Evolutionary conservation across 2,888 invertebrate genomes (phyloP).

Genomic region (Oligia strigilis): DNA sequence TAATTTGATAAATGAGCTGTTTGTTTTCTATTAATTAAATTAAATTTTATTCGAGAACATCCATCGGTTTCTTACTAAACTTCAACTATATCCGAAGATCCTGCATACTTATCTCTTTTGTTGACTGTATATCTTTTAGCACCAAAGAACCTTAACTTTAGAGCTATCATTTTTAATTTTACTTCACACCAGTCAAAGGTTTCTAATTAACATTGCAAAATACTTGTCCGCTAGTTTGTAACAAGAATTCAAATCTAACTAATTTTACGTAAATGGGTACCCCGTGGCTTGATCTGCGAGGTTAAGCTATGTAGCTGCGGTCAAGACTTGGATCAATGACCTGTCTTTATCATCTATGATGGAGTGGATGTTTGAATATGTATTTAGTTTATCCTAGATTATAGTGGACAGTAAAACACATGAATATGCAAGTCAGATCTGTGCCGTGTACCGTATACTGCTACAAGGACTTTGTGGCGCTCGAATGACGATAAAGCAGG

Average conservation of each 20-base stretch:
- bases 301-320: conserved; percentile 12
- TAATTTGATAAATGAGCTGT: no score
- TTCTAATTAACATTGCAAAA: conserved; percentile 52
- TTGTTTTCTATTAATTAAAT: no score
- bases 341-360: not conserved
- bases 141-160: conserved; percentile 21
- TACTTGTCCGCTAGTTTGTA: conserved; percentile 46
- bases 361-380: not conserved
- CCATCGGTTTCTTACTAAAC: no score
- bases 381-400: conserved; percentile 3
- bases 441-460: not conserved
- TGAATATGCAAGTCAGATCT: conserved; percentile 10
- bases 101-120: no score
- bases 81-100: no score
- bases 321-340: conserved; percentile 14
- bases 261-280: conserved; percentile 16
- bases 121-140: not conserved
- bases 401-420: not conserved
- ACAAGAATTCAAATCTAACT: conserved; percentile 47
- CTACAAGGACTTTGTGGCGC: not conserved
- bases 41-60: no score
- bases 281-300: conserved; percentile 3
- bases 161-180: conserved; percentile 40
- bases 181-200: conserved; percentile 28
- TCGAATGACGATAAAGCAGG: not conserved